Evolutionary conservation across 2,888 invertebrate genomes (phyloP).

Genomic region (Drosophila nigricruria): DNA sequence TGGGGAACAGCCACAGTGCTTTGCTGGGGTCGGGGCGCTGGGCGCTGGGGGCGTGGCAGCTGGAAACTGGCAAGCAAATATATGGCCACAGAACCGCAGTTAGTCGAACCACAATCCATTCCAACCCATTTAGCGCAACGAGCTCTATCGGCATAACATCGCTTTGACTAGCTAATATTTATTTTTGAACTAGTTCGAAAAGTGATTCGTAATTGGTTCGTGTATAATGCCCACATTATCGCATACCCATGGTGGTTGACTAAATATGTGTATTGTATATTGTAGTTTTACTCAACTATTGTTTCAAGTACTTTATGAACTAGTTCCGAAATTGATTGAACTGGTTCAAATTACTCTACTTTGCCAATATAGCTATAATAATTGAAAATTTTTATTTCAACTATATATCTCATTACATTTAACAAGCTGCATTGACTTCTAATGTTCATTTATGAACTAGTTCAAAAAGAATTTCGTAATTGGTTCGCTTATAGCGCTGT

Average conservation of each 20-base stretch:
- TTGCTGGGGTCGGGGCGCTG: neutral
- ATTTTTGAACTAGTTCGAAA: slow-evolving; percentile 1
- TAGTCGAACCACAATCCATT: slow-evolving; percentile 9
- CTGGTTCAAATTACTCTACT: neutral
- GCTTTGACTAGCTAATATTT: slow-evolving; percentile 17
- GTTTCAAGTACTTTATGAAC: neutral
- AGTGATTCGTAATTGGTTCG: slow-evolving; percentile 1
- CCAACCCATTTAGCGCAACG: slow-evolving; percentile 15
- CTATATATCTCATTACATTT: neutral
- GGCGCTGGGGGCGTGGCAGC: slow-evolving; percentile 6
- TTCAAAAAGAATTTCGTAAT: neutral
- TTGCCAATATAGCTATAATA: neutral
- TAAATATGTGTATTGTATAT: neutral
- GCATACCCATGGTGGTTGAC: neutral
- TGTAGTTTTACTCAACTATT: too few relatives aligned
- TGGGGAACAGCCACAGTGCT: neutral
- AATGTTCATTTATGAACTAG: neutral
- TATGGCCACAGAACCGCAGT: slow-evolving; percentile 6
- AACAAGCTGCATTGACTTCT: too few relatives aligned
- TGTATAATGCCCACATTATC: neutral
- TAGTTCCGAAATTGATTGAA: neutral
- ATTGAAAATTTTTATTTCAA: neutral
- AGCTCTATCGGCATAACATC: neutral
- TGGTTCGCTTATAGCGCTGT: neutral
- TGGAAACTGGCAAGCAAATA: slow-evolving; percentile 1